phyloP scores from a whole-genome alignment of 2,113 vertebrate genomes.

The Egretta garzetta region DNA sequence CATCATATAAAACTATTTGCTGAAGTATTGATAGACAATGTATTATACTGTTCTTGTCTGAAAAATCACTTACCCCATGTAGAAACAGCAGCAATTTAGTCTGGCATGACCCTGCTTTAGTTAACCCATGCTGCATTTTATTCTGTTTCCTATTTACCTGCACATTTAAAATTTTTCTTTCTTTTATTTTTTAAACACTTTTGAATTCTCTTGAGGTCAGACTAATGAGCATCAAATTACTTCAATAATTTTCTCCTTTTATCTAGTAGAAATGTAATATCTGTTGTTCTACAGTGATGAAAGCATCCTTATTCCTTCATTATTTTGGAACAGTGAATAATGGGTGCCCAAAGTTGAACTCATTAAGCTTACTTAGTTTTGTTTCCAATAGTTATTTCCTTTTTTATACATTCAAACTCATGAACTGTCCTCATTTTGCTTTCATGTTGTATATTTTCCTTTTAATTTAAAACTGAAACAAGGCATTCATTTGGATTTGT shows the following conservation, averaged over 20 bases:
- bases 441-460: background rate
- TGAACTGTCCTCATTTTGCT: background rate
- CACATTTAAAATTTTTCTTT: background rate
- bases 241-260: background rate
- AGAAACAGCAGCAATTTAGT: background rate
- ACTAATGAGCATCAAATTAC: background rate
- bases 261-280: background rate
- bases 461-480: background rate
- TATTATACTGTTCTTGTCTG: background rate
- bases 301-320: background rate
- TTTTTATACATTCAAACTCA: background rate
- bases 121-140: background rate
- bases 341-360: background rate
- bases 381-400: background rate
- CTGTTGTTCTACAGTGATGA: background rate
- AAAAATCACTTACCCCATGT: background rate
- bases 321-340: background rate
- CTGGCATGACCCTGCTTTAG: background rate
- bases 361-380: background rate
- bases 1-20: background rate
- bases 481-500: background rate
- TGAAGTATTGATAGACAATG: background rate
- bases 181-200: background rate
- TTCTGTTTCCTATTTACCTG: background rate
- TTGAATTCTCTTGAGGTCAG: background rate